A percentile compares a stretch with the other conserved stretches of the same genome.
phyloP scores from a whole-genome alignment of 2,113 vertebrate species.

The Salvelinus sp. region DNA sequence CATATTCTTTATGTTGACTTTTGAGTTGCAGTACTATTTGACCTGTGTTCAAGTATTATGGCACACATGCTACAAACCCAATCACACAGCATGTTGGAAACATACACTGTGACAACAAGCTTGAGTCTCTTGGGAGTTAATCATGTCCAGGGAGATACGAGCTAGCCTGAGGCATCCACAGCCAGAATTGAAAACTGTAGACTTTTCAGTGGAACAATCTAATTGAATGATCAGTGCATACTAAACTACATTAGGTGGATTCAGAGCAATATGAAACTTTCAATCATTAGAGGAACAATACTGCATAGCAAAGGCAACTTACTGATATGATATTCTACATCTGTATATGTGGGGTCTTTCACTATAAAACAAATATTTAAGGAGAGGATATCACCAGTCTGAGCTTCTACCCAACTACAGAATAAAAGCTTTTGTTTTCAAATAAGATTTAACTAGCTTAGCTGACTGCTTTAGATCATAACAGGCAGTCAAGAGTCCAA shows the following conservation, averaged over 20 bases:
- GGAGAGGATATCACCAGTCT: not conserved
- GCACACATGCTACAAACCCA: slow-evolving; percentile 23
- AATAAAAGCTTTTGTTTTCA: not conserved
- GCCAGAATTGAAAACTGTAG: not conserved
- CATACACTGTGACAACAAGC: not conserved
- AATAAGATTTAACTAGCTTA: not conserved
- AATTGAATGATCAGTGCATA: not conserved
- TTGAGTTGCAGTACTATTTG: slow-evolving; percentile 13
- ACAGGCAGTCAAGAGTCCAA: not conserved
- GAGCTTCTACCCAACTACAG: not conserved
- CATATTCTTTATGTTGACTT: slow-evolving; percentile 10
- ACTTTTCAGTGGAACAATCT: not conserved
- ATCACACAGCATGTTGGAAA: slow-evolving; percentile 14
- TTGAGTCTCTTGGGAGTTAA: not conserved
- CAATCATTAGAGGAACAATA: not conserved
- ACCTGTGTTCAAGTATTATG: slow-evolving; percentile 43
- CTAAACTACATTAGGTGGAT: slow-evolving; percentile 2
- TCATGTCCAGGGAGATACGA: not conserved
- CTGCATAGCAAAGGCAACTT: slow-evolving; percentile 4
- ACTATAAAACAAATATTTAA: not conserved
- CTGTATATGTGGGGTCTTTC: not conserved
- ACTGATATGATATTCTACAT: not conserved
- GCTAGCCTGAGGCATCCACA: not conserved
- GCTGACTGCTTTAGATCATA: not conserved
- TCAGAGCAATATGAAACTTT: not conserved